phyloP scores from a whole-genome alignment of 2,797 vertebrate genomes.

The Eulemur mongoz region DNA sequence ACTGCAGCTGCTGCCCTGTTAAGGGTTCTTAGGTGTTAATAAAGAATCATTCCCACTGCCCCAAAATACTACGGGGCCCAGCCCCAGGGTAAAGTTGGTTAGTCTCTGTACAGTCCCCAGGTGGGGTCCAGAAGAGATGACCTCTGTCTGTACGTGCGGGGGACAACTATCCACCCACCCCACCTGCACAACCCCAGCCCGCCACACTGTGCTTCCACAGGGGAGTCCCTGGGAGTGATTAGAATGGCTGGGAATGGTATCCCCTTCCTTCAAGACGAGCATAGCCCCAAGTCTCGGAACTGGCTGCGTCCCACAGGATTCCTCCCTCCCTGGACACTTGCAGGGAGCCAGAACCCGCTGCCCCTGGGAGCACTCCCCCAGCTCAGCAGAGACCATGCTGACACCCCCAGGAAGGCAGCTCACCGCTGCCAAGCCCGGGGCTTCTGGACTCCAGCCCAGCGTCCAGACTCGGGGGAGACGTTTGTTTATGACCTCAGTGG shows the following conservation, averaged over 20 bases:
- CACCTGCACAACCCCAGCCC: background rate
- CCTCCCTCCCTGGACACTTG: background rate
- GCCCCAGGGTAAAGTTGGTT: background rate
- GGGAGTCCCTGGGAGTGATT: background rate
- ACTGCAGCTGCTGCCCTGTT: background rate
- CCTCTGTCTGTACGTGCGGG: background rate
- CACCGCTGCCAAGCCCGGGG: background rate
- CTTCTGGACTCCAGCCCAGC: background rate
- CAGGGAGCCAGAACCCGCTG: background rate
- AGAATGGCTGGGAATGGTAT: background rate
- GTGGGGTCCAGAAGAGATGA: background rate
- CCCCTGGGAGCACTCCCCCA: background rate
- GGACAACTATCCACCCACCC: background rate
- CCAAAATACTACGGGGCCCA: background rate
- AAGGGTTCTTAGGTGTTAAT: background rate
- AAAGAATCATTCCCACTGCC: background rate
- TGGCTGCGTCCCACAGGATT: background rate
- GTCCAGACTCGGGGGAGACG: background rate
- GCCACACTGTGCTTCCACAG: rapidly evolving
- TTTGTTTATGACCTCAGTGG: background rate
- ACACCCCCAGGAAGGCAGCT: background rate
- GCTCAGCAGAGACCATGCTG: background rate
- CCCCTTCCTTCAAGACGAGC: background rate
- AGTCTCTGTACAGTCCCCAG: background rate
- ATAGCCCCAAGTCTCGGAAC: background rate